A percentile compares a stretch with the other conserved stretches of the same genome.
phyloP scores from a whole-genome alignment of 2,888 invertebrate genomes.

The Theretra japonica region DNA sequence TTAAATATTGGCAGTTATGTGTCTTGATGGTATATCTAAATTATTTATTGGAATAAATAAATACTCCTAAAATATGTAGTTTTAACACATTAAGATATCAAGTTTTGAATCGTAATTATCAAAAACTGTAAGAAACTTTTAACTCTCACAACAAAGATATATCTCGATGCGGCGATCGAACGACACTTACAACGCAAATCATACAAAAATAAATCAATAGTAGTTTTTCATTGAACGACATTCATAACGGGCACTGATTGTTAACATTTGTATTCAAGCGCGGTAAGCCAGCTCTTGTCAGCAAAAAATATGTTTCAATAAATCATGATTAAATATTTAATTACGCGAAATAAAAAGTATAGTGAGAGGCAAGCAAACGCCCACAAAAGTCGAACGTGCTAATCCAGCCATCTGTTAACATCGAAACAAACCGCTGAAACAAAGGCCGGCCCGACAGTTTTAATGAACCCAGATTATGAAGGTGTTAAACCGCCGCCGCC shows the following conservation, averaged over 20 bases:
- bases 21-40: too few species aligned
- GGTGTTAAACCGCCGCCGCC: slow-evolving; percentile 81
- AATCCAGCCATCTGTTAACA: slow-evolving; percentile 82
- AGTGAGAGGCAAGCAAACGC: slow-evolving; percentile 46
- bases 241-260: background rate
- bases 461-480: slow-evolving; percentile 84
- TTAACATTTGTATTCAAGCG: background rate
- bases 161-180: too few species aligned
- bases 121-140: too few species aligned
- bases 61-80: too few species aligned
- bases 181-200: too few species aligned
- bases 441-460: slow-evolving; percentile 78
- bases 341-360: slow-evolving; percentile 20
- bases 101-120: too few species aligned
- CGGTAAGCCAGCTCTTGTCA: background rate
- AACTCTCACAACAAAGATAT: too few species aligned
- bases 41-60: too few species aligned
- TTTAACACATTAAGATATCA: too few species aligned
- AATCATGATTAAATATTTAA: slow-evolving; percentile 25
- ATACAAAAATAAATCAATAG: too few species aligned
- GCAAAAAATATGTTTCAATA: slow-evolving; percentile 24
- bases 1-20: too few species aligned
- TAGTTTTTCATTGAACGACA: too few species aligned
- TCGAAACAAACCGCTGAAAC: slow-evolving; percentile 81
- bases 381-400: slow-evolving; percentile 68